A percentile compares a stretch with the other conserved stretches of the same genome.
These are phyloP conservation scores for Anas acuta DNA, from an alignment of 2,797 vertebrate species.

Conservation along the genomic window DNA sequence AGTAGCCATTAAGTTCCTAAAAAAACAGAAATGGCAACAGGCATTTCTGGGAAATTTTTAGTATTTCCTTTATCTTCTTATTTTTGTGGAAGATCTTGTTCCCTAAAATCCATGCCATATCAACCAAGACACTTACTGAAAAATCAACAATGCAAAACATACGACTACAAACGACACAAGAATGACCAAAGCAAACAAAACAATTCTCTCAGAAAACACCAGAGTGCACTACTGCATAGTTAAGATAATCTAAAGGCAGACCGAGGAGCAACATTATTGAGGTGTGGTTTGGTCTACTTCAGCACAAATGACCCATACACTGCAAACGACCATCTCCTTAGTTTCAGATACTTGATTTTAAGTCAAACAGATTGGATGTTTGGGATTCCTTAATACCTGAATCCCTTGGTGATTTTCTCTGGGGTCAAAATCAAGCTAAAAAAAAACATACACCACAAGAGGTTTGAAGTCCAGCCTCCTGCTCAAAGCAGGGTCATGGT, in stretches of 20 bases:
- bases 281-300: background rate
- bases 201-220: slow-evolving; percentile 6
- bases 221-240: background rate
- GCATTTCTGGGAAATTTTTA: background rate
- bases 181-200: background rate
- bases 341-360: background rate
- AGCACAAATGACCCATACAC: background rate
- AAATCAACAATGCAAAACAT: background rate
- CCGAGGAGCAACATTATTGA: background rate
- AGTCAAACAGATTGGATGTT: background rate
- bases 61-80: background rate
- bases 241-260: background rate
- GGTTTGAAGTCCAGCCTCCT: background rate
- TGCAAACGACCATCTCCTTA: background rate
- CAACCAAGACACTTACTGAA: background rate
- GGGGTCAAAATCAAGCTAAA: background rate
- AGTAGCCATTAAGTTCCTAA: background rate
- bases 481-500: background rate
- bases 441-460: background rate
- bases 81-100: background rate
- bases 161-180: background rate
- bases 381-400: background rate
- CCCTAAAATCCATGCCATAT: background rate
- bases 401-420: background rate
- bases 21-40: background rate